Evolutionary conservation across 2,888 invertebrate species (phyloP).

Genomic region (Yponomeuta sedellus): DNA sequence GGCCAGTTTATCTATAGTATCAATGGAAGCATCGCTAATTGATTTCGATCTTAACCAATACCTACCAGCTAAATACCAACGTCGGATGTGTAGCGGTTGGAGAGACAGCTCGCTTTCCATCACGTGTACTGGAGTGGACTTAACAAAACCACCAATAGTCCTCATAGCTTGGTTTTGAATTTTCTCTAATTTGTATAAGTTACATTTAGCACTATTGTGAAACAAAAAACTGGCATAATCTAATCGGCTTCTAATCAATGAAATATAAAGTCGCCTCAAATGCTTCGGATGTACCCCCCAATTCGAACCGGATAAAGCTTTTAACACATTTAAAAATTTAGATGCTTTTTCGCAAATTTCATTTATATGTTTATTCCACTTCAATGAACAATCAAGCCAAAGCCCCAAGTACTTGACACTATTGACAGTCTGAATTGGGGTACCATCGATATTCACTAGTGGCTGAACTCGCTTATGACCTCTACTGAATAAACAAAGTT

Average conservation of each 20-base stretch:
- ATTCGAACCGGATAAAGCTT: slow-evolving; percentile 18
- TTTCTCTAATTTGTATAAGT: slow-evolving; percentile 19
- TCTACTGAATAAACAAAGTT: slow-evolving; percentile 25
- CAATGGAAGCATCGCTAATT: not conserved
- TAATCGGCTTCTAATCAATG: slow-evolving; percentile 17
- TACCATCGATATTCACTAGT: slow-evolving; percentile 19
- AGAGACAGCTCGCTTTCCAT: slow-evolving; percentile 21
- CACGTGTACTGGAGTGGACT: slow-evolving; percentile 19
- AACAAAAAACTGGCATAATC: slow-evolving; percentile 21
- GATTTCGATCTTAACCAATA: slow-evolving; percentile 17
- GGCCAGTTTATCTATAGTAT: not conserved
- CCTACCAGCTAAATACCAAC: slow-evolving; percentile 20
- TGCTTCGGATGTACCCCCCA: slow-evolving; percentile 18
- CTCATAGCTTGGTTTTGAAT: slow-evolving; percentile 22
- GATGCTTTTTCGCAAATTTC: slow-evolving; percentile 17
- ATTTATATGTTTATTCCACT: slow-evolving; percentile 25
- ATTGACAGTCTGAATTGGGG: slow-evolving; percentile 20
- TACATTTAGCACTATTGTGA: slow-evolving; percentile 16
- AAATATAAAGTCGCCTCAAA: no score
- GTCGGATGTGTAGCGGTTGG: slow-evolving; percentile 18
- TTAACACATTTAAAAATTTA: slow-evolving; percentile 23
- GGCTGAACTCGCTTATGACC: slow-evolving; percentile 14
- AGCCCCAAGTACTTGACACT: slow-evolving; percentile 23
- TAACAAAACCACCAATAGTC: slow-evolving; percentile 22
- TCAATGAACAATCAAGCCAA: slow-evolving; percentile 24